Conservation (phyloP, 2,113 vertebrate genomes). For the Dicentrarchus labrax region DNA sequence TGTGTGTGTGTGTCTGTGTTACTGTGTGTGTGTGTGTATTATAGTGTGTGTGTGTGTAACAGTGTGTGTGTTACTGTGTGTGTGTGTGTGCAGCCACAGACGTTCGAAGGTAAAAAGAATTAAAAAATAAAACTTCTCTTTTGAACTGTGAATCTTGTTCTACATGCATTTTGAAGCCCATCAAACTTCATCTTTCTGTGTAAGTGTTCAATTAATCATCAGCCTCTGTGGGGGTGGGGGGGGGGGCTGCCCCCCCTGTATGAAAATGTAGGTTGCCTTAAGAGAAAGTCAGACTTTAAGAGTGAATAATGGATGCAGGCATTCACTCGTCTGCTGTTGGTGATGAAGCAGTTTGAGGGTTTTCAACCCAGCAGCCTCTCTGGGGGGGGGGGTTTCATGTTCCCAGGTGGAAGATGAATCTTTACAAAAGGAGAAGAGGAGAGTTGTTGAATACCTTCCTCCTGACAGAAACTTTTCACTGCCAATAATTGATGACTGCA, state of each 20-base stretch:
- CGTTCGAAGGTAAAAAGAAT: slow-evolving; percentile 14
- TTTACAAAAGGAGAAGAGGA: slow-evolving; percentile 89
- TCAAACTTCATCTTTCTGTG: slow-evolving; percentile 52
- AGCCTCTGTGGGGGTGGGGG: background rate
- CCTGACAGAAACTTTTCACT: slow-evolving; percentile 19
- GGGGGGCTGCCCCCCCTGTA: slow-evolving; percentile 1
- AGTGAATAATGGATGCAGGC: slow-evolving; percentile 95
- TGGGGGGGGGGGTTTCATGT: slow-evolving; percentile 90
- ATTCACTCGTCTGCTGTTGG: slow-evolving; percentile 87
- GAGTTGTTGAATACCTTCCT: slow-evolving; percentile 53
- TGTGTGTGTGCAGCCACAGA: slow-evolving; percentile 1
- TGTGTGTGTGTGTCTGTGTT: background rate
- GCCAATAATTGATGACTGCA: slow-evolving; percentile 44
- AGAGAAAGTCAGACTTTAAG: slow-evolving; percentile 88
- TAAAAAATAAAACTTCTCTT: slow-evolving; percentile 15
- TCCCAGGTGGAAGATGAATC: slow-evolving; percentile 92
- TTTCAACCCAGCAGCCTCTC: slow-evolving; percentile 91
- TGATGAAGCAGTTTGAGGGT: slow-evolving; percentile 95
- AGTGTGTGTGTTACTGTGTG: background rate
- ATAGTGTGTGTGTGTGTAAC: slow-evolving; percentile 4
- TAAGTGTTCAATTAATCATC: slow-evolving; percentile 64
- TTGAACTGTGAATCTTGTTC: slow-evolving; percentile 34
- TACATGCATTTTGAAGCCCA: slow-evolving; percentile 49
- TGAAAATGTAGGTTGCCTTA: slow-evolving; percentile 89
- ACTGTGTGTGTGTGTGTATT: slow-evolving; percentile 3